Conservation (phyloP, 2,113 vertebrate species). For the Merops nubicus region DNA sequence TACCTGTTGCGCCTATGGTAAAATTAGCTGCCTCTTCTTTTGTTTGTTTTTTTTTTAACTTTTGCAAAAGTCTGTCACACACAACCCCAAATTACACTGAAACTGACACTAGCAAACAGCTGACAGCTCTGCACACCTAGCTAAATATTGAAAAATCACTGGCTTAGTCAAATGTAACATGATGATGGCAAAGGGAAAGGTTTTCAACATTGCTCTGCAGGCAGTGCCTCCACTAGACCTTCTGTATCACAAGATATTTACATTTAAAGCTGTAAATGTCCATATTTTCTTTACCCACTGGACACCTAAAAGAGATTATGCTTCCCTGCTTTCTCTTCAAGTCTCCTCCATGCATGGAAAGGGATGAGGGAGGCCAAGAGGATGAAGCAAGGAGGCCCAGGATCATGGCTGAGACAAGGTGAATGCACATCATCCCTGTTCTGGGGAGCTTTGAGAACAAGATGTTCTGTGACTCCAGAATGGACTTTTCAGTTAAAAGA, state of each 20-base stretch:
- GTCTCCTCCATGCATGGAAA: neutral
- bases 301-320: neutral
- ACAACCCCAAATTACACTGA: neutral
- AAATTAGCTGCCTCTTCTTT: neutral
- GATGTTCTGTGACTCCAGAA: neutral
- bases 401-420: fast-evolving
- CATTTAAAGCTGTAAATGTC: neutral
- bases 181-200: neutral
- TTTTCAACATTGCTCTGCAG: neutral
- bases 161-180: neutral
- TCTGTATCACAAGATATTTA: neutral
- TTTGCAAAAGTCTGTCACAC: neutral
- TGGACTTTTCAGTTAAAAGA: neutral
- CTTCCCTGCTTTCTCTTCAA: neutral
- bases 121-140: neutral
- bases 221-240: neutral
- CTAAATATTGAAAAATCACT: neutral
- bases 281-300: neutral
- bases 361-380: neutral
- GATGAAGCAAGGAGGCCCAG: neutral
- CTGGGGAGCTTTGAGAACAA: neutral
- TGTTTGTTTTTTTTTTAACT: neutral
- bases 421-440: neutral
- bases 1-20: neutral
- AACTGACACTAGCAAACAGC: neutral